Evolutionary conservation across 2,113 vertebrate genomes (phyloP).

Genomic region (Pica pica): DNA sequence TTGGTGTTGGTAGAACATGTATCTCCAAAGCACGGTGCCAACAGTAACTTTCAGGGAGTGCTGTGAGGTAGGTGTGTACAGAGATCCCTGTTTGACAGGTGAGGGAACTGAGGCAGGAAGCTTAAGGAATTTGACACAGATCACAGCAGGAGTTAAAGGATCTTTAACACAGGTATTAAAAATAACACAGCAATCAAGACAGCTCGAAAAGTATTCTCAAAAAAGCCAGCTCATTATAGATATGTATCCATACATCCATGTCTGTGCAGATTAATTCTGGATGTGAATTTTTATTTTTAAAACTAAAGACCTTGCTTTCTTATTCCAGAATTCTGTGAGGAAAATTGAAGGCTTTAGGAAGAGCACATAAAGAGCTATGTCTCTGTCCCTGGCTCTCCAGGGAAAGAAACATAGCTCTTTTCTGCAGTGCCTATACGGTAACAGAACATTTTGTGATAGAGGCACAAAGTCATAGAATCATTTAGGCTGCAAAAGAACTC

Average conservation of each 20-base stretch:
- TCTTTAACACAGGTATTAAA: not conserved
- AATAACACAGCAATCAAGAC: not conserved
- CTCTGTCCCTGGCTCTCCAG: not conserved
- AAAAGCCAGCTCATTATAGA: not conserved
- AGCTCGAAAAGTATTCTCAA: not conserved
- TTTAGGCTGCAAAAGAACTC: not conserved
- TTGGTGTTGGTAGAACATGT: not conserved
- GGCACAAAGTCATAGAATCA: not conserved
- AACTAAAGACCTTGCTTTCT: not conserved
- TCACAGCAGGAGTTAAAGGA: not conserved
- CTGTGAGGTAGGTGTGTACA: slow-evolving; percentile 50
- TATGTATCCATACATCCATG: not conserved
- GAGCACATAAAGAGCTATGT: not conserved
- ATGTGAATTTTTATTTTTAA: not conserved
- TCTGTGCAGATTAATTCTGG: not conserved
- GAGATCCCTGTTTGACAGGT: not conserved
- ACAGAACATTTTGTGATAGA: not conserved
- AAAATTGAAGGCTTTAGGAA: not conserved
- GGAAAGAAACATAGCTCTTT: not conserved
- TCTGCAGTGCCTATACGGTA: not conserved
- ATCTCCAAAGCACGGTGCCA: not conserved
- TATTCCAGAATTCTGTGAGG: not conserved
- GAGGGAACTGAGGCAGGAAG: slow-evolving; percentile 6
- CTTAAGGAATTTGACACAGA: not conserved
- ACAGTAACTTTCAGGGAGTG: not conserved